Percentiles rank a stretch among this genome's conserved stretches.
Evolutionary conservation across 2,888 invertebrate genomes (phyloP).

Genomic region (Yponomeuta cagnagella): DNA sequence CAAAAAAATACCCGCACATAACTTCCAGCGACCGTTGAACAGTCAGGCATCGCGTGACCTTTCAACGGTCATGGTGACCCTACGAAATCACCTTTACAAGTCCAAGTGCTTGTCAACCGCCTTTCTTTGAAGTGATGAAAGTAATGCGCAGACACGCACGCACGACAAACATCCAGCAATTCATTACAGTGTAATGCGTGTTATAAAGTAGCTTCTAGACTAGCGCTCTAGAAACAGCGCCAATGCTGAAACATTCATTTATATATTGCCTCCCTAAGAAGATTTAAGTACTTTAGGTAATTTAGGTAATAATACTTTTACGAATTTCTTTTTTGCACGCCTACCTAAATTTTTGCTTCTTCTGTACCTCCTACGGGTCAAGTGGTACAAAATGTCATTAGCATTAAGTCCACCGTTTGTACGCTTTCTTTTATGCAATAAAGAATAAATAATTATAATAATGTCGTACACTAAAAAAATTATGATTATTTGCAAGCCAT

Average conservation of each 20-base stretch:
- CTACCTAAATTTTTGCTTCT: no score
- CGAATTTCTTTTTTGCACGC: no score
- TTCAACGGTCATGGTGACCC: conserved; percentile 8
- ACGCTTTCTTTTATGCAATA: no score
- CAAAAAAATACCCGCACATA: not conserved
- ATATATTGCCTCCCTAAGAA: no score
- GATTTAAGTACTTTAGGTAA: no score
- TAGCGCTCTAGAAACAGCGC: not conserved
- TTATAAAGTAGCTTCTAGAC: not conserved
- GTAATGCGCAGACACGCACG: conserved; percentile 8
- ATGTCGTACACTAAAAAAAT: no score
- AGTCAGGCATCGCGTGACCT: not conserved
- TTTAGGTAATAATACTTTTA: no score
- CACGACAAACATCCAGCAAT: conserved; percentile 4
- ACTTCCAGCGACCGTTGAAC: not conserved
- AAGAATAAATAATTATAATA: no score
- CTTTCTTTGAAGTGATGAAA: conserved; percentile 16
- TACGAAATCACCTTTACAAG: not conserved
- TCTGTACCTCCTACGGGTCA: no score
- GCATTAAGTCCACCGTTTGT: no score
- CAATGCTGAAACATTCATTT: no score
- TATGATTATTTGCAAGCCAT: not conserved
- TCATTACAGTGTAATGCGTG: conserved; percentile 5
- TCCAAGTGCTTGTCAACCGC: conserved; percentile 8
- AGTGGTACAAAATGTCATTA: no score